phyloP scores from a whole-genome alignment of 2,113 vertebrate genomes.

The Buteo buteo region DNA sequence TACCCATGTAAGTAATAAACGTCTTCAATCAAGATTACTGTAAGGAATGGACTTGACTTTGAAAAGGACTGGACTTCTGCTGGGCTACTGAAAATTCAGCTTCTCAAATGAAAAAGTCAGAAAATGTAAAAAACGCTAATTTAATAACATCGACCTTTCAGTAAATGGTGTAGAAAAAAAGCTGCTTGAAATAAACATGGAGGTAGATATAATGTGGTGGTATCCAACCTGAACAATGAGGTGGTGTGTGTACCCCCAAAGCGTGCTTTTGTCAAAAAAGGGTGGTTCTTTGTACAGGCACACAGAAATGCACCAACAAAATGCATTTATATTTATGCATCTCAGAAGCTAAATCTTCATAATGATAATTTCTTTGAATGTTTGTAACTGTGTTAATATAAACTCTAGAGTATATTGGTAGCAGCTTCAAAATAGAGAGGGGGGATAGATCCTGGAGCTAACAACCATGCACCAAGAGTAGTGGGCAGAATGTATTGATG shows the following conservation, averaged over 20 bases:
- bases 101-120: background rate
- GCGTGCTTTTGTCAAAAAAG: background rate
- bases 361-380: background rate
- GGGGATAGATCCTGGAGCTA: background rate
- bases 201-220: background rate
- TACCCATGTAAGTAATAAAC: background rate
- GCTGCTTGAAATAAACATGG: background rate
- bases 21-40: background rate
- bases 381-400: background rate
- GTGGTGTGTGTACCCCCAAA: background rate
- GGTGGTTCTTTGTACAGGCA: background rate
- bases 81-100: background rate
- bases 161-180: background rate
- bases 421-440: background rate
- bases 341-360: background rate
- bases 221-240: background rate
- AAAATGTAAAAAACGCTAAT: background rate
- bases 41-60: background rate
- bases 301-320: background rate
- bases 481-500: background rate
- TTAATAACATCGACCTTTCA: background rate
- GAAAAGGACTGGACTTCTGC: background rate
- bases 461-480: fast-evolving
- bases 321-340: background rate
- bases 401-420: background rate